Percentiles rank a stretch among this genome's conserved stretches.
phyloP scores from a whole-genome alignment of 1,140 invertebrate species.

The Brachionus koreanus region DNA sequence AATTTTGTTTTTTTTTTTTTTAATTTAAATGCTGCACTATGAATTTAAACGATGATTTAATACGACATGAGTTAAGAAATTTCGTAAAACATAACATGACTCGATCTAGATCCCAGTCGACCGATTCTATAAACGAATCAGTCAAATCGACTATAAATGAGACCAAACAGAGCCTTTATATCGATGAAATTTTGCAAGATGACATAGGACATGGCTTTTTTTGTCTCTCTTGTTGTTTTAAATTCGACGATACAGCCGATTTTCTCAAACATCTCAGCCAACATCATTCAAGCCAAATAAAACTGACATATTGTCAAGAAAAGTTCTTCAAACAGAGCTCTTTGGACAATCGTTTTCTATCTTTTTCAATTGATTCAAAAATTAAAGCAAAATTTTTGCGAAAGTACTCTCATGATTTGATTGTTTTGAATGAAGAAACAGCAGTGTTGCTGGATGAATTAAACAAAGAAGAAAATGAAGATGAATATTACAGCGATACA shows the following conservation, averaged over 20 bases:
- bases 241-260: neutral
- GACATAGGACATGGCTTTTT: neutral
- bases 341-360: neutral
- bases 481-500: neutral
- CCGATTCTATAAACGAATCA: conserved; percentile 16
- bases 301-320: neutral
- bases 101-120: conserved; percentile 7
- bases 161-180: neutral
- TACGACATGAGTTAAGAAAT: neutral
- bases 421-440: conserved; percentile 38
- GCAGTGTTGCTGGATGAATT: neutral
- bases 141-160: neutral
- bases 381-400: conserved; percentile 38
- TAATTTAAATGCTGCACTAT: conserved; percentile 22
- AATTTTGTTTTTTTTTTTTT: neutral
- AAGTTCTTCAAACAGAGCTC: neutral
- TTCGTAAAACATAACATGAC: neutral
- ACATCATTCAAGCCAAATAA: neutral
- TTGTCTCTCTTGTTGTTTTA: neutral
- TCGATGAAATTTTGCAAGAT: conserved; percentile 5
- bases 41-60: conserved; percentile 11
- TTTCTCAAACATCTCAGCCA: neutral
- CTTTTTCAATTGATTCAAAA: neutral
- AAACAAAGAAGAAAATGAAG: conserved; percentile 31
- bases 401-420: conserved; percentile 29